phyloP scores from a whole-genome alignment of 2,888 invertebrate genomes.

The Thymelicus sylvestris region DNA sequence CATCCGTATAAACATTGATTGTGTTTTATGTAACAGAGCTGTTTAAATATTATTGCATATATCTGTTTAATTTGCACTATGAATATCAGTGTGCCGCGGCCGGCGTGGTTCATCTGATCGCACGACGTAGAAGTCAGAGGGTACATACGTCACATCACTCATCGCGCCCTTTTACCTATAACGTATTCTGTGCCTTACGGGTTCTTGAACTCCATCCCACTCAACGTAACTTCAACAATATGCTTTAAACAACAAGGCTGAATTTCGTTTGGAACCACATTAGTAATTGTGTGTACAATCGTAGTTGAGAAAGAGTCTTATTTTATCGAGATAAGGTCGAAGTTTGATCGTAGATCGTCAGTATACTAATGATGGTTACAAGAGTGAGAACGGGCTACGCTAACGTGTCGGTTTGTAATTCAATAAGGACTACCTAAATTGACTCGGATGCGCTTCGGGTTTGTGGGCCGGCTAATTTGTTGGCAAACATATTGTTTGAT shows the following conservation, averaged over 20 bases:
- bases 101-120: slow-evolving; percentile 46
- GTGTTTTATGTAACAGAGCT: neutral
- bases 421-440: slow-evolving; percentile 81
- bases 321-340: slow-evolving; percentile 36
- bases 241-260: slow-evolving; percentile 5
- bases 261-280: slow-evolving; percentile 23
- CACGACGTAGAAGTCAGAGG: slow-evolving; percentile 64
- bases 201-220: slow-evolving; percentile 40
- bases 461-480: slow-evolving; percentile 76
- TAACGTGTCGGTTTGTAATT: slow-evolving; percentile 79
- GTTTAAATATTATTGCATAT: slow-evolving; percentile 1
- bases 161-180: slow-evolving; percentile 66
- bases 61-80: slow-evolving; percentile 27
- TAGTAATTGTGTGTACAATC: slow-evolving; percentile 26
- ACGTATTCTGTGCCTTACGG: slow-evolving; percentile 59
- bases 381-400: slow-evolving; percentile 52
- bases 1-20: too few species aligned
- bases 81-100: slow-evolving; percentile 26
- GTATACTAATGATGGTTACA: slow-evolving; percentile 48
- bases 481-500: slow-evolving; percentile 77
- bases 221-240: slow-evolving; percentile 48
- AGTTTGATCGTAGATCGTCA: slow-evolving; percentile 42
- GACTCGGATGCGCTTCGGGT: slow-evolving; percentile 76
- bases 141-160: slow-evolving; percentile 76
- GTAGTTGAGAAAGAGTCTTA: slow-evolving; percentile 44